phyloP scores from a whole-genome alignment of 2,113 vertebrate genomes.

The Bolborhynchus lineola region DNA sequence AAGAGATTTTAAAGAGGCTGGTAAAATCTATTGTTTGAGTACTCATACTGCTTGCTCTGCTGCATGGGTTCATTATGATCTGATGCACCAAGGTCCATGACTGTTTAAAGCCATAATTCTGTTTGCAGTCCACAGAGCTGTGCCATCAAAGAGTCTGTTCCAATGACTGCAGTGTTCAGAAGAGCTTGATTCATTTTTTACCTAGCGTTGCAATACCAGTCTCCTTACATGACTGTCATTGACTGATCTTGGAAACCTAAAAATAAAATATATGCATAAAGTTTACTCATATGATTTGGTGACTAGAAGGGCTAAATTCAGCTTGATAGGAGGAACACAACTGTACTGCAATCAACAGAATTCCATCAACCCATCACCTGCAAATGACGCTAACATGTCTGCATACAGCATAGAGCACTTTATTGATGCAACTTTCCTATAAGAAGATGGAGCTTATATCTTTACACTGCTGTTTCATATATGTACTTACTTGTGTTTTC shows the following conservation, averaged over 20 bases:
- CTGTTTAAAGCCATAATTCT: not conserved
- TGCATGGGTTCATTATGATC: not conserved
- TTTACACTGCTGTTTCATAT: not conserved
- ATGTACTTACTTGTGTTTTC: not conserved
- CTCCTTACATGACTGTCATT: constrained; percentile 15
- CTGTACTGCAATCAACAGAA: constrained; percentile 6
- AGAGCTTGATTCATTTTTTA: not conserved
- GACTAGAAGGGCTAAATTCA: constrained; percentile 31
- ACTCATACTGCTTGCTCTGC: not conserved
- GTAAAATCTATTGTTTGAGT: not conserved
- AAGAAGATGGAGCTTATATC: not conserved
- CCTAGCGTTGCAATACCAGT: not conserved
- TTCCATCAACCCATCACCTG: not conserved
- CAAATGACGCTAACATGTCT: not conserved
- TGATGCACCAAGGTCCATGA: not conserved
- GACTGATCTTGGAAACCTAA: constrained; percentile 38
- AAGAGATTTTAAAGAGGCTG: not conserved
- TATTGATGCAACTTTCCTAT: not conserved
- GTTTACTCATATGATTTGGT: constrained; percentile 26
- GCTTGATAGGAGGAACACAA: constrained; percentile 17
- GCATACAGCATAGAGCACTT: not conserved
- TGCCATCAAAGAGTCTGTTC: not conserved
- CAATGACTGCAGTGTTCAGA: not conserved
- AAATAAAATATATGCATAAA: constrained; percentile 24
- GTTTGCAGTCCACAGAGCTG: not conserved